phyloP scores from a whole-genome alignment of 2,113 vertebrate genomes.

The Tapirus terrestris region DNA sequence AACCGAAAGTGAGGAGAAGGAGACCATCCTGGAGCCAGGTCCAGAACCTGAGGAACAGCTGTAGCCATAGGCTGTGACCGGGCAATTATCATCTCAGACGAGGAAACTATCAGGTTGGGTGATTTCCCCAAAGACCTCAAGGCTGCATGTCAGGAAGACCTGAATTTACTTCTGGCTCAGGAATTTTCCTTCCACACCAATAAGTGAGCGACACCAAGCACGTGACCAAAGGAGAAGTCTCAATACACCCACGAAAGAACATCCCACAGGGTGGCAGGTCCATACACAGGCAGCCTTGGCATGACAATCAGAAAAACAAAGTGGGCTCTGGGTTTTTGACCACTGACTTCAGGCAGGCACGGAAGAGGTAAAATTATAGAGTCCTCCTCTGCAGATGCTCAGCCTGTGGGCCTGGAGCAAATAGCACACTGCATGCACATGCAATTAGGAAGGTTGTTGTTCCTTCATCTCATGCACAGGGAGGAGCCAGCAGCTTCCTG shows the following conservation, averaged over 20 bases:
- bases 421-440: too few species aligned
- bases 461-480: too few species aligned
- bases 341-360: not conserved
- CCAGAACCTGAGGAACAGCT: not conserved
- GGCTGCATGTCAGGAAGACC: too few species aligned
- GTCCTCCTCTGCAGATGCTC: not conserved
- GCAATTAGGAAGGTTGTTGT: too few species aligned
- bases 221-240: not conserved
- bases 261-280: too few species aligned
- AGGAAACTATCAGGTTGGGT: fast-evolving
- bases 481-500: too few species aligned
- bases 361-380: fast-evolving
- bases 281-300: not conserved
- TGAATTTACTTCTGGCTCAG: not conserved
- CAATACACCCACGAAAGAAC: not conserved
- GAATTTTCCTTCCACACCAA: not conserved
- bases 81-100: too few species aligned
- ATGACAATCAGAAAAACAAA: too few species aligned
- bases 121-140: not conserved
- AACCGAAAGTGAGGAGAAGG: not conserved
- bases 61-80: too few species aligned
- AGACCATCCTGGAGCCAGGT: not conserved
- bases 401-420: too few species aligned
- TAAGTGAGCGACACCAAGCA: not conserved
- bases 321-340: too few species aligned